Conservation (phyloP, 2,888 invertebrate genomes). For the Timandra comae region DNA sequence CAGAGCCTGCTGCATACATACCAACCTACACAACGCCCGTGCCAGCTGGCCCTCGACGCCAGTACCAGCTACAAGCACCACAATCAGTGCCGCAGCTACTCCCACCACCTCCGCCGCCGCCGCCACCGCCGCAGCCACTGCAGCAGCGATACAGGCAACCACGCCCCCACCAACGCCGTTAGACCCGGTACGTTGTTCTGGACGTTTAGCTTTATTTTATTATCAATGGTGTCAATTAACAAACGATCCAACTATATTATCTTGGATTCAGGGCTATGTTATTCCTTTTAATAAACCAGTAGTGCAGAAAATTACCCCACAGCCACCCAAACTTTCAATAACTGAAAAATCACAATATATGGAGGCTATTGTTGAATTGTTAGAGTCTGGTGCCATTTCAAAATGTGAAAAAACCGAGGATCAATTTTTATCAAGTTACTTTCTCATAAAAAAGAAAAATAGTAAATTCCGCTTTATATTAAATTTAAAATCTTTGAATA, state of each 20-base stretch:
- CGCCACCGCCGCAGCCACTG: background rate
- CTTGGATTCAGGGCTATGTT: background rate
- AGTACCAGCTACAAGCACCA: too few species aligned
- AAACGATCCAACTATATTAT: background rate
- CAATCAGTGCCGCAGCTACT: background rate
- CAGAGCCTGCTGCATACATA: background rate
- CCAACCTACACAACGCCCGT: background rate
- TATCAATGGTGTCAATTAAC: background rate
- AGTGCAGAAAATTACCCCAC: background rate
- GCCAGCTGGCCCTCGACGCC: too few species aligned
- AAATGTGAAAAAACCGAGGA: background rate
- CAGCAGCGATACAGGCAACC: too few species aligned
- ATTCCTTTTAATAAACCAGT: background rate
- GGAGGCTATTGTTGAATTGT: background rate
- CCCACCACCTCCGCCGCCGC: background rate
- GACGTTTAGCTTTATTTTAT: background rate
- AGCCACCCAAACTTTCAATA: background rate
- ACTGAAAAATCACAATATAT: background rate
- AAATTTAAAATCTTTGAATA: conserved; percentile 4
- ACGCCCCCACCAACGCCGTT: background rate
- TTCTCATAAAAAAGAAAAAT: background rate
- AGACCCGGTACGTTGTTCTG: background rate
- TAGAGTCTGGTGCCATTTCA: background rate
- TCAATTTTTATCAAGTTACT: background rate
- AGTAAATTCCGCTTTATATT: conserved; percentile 2